A percentile compares a stretch with the other conserved stretches of the same genome.
These are phyloP conservation scores for Triplophysa siluroides DNA, from an alignment of 2,113 vertebrate genomes.

Conservation along the genomic window DNA sequence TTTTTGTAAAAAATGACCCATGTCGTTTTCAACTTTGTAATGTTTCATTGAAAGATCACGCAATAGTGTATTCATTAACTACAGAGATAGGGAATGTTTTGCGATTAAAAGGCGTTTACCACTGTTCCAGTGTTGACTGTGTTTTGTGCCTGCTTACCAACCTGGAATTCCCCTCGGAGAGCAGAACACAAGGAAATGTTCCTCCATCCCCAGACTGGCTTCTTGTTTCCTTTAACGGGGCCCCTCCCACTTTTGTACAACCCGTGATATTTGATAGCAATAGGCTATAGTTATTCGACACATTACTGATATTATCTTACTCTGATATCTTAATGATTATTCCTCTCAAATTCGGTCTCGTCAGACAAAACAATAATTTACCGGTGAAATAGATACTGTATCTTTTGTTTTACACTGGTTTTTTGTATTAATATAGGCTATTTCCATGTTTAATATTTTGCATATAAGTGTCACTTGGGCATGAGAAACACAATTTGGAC, in stretches of 20 bases:
- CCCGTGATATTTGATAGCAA: not conserved
- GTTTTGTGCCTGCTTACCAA: not conserved
- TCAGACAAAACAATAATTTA: too few species aligned
- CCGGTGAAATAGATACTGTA: too few species aligned
- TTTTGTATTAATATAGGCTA: too few species aligned
- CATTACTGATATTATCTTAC: not conserved
- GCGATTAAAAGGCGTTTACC: constrained; percentile 27
- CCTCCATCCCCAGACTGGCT: not conserved
- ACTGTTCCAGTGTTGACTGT: not conserved
- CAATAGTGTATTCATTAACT: constrained; percentile 51
- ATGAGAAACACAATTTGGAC: too few species aligned
- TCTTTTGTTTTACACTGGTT: too few species aligned
- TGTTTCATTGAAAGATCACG: constrained; percentile 26
- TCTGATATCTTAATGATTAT: not conserved
- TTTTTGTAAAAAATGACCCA: not conserved
- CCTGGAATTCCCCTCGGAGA: constrained; percentile 48
- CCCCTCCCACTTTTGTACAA: not conserved
- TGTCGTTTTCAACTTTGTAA: not conserved
- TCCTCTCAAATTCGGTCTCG: not conserved
- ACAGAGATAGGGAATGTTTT: constrained; percentile 26
- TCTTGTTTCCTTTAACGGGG: not conserved
- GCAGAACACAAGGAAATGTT: constrained; percentile 21
- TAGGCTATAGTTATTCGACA: not conserved
- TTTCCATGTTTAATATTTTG: too few species aligned
- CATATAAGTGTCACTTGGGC: too few species aligned